phyloP scores from a whole-genome alignment of 2,113 vertebrate genomes.

The Labeo catla region DNA sequence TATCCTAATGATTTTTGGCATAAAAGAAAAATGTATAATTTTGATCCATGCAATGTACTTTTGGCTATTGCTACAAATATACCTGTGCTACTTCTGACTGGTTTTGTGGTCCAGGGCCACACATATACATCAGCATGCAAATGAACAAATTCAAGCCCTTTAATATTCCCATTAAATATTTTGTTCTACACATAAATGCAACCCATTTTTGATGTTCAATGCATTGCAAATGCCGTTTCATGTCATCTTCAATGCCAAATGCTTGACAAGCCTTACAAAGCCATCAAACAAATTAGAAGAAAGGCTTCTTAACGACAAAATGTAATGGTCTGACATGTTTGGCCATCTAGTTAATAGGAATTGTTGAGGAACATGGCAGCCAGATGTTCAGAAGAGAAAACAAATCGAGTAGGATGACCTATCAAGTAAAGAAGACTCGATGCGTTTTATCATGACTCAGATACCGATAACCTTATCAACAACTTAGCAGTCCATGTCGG shows the following conservation, averaged over 20 bases:
- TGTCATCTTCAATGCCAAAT: background rate
- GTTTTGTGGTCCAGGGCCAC: no score
- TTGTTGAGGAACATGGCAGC: conserved; percentile 3
- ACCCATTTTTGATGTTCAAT: background rate
- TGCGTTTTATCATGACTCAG: conserved; percentile 30
- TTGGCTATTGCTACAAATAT: no score
- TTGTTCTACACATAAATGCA: background rate
- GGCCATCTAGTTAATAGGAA: conserved; percentile 18
- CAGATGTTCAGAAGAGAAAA: conserved; percentile 13
- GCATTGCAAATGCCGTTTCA: background rate
- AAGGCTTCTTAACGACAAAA: background rate
- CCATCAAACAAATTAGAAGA: background rate
- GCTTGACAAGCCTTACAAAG: background rate
- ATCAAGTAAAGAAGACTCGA: conserved; percentile 36
- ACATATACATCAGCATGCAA: background rate
- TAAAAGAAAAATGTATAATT: no score
- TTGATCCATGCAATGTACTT: no score
- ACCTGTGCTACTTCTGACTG: no score
- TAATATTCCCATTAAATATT: background rate
- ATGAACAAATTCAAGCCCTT: background rate
- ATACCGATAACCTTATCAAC: conserved; percentile 42
- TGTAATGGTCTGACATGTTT: background rate
- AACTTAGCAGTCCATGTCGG: conserved; percentile 42
- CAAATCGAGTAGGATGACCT: conserved; percentile 24
- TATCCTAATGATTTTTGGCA: no score